These are phyloP conservation scores for Xiphophorus couchianus DNA, from an alignment of 2,113 vertebrate species.

Conservation along the genomic window DNA sequence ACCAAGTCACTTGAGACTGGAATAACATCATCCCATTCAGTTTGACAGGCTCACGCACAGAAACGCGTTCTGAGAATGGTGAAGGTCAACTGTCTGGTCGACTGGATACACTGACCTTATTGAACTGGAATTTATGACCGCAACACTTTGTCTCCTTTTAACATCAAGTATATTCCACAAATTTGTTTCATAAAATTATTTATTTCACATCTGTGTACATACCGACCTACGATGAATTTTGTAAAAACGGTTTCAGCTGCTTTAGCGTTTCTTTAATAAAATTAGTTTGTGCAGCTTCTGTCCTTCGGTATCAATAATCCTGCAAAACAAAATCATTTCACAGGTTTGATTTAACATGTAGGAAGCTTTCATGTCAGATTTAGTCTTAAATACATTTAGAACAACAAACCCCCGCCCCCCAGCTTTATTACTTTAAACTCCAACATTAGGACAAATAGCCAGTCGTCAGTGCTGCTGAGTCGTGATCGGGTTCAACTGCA, in stretches of 20 bases:
- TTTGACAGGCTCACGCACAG: not conserved
- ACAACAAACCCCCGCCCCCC: too few relatives aligned
- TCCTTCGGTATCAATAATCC: slow-evolving; percentile 8
- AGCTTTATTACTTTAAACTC: not conserved
- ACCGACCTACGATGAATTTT: slow-evolving; percentile 32
- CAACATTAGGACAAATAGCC: slow-evolving; percentile 19
- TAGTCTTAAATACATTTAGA: slow-evolving; percentile 10
- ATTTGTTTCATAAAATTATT: slow-evolving; percentile 41
- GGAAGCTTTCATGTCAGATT: not conserved
- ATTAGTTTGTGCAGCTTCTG: slow-evolving; percentile 39
- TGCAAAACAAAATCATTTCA: slow-evolving; percentile 12
- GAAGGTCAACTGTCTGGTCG: not conserved
- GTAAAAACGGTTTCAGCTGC: slow-evolving; percentile 28
- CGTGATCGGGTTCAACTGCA: slow-evolving; percentile 9
- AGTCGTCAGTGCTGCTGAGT: slow-evolving; percentile 21
- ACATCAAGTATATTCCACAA: slow-evolving; percentile 27
- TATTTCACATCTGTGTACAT: slow-evolving; percentile 43
- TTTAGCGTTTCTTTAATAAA: slow-evolving; percentile 27
- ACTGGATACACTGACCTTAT: not conserved
- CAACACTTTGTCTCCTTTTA: not conserved
- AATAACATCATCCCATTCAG: slow-evolving; percentile 1
- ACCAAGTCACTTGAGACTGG: slow-evolving; percentile 34
- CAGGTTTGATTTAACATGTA: slow-evolving; percentile 7
- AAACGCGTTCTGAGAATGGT: not conserved
- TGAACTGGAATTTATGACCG: slow-evolving; percentile 17